These are phyloP conservation scores for western clawed frog (Xenopus tropicalis) DNA, from an alignment of 2,113 vertebrate genomes.

Conservation along the genomic window UCB_Xtro_10.0 CM004452.2:49400501-49401000, in stretches of 20 bases:
- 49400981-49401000: conserved; percentile 56
- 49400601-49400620: too few species aligned
- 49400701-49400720: too few species aligned
- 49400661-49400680: too few species aligned
- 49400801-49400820: too few species aligned
- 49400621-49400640: neutral
- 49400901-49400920: conserved; percentile 76
- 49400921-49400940: conserved; percentile 53
- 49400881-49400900: conserved; percentile 82
- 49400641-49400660: neutral
- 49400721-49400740: too few species aligned
- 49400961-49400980: conserved; percentile 78
- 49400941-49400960: conserved; percentile 70
- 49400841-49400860: too few species aligned
- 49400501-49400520: conserved; percentile 73
- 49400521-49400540: conserved; percentile 73
- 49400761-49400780: too few species aligned
- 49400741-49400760: too few species aligned
- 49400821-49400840: too few species aligned
- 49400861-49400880: conserved; percentile 45
- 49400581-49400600: too few species aligned
- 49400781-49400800: too few species aligned
- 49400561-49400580: neutral
- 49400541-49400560: conserved; percentile 61
- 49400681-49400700: too few species aligned